Base-by-base conservation (phyloP, 2,113 vertebrate species). In the Mola mola region DNA sequence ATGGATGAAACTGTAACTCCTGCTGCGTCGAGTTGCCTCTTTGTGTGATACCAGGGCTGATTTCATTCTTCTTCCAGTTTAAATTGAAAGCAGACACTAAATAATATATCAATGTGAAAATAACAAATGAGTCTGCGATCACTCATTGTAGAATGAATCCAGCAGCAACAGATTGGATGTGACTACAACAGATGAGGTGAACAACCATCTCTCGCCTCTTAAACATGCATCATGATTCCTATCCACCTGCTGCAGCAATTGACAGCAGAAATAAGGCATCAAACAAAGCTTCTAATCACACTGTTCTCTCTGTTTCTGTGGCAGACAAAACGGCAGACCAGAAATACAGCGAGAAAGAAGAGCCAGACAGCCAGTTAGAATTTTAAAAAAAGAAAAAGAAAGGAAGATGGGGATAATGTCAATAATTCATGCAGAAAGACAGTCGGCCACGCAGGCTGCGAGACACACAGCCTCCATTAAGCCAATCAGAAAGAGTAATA, bases 361-460 rank as follows among this genome's bases (percentile, higher is more conserved):
- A n/a, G n/a, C n/a, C n/a, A n/a, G n/a, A n/a, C n/a, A n/a, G n/a
- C n/a, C n/a, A n/a, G n/a, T n/a, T n/a, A n/a, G n/a, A n/a, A n/a
- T n/a, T n/a, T n/a, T n/a, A n/a, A n/a, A n/a, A 29, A 29, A 29
- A 29, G n/a, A 20, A 41, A 8, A 72, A 43, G 50, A 41, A 10
- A 8, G n/a, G 0, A 16, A 62, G 53, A 51, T 4, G 2, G 22
- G 29, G 41, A 60, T 38, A 20, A 22, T 28, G 67, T 72, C 52
- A 83, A 77, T 85, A 72, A 79, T 72, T 81, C 68, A 74, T 24
- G 34, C 12, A 40, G 49, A 65, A 53, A 76, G 37, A 77, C 21
- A 38, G 49, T 26, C 28, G 26, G 57, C 15, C 13, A 28, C 56
- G 8, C 63, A 37, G 38, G 49, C 52, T 26, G 29, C 29, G 11